phyloP scores from a whole-genome alignment of 2,113 vertebrate genomes.

The Colinus virginianus region DNA sequence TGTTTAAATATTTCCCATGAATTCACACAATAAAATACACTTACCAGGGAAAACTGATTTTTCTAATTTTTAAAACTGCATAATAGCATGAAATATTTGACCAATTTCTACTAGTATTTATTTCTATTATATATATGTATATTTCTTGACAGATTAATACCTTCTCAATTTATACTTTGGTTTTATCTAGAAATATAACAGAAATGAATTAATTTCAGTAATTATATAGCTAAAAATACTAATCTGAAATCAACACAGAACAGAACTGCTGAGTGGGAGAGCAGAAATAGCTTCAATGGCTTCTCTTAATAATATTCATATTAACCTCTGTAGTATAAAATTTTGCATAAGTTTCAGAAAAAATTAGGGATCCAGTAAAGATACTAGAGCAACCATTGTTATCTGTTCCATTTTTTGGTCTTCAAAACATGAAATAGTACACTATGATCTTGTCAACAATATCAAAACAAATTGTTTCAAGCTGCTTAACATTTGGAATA shows the following conservation, averaged over 20 bases:
- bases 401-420: background rate
- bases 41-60: background rate
- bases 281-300: no score
- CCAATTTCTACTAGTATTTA: no score
- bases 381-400: accelerated
- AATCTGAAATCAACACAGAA: no score
- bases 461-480: background rate
- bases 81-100: no score
- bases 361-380: background rate
- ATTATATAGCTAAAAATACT: no score
- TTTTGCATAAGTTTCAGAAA: background rate
- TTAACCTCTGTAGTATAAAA: background rate
- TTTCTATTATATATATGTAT: no score
- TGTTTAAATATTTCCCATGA: background rate
- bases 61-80: background rate
- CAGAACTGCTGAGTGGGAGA: no score
- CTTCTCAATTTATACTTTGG: no score
- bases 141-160: no score
- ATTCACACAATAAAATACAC: background rate
- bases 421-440: background rate
- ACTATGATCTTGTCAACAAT: background rate
- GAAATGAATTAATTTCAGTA: no score
- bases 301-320: background rate
- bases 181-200: no score
- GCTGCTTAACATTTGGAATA: background rate